These are phyloP conservation scores for Apistogramma diplotaenia DNA, from an alignment of 2,113 vertebrate species.

Conservation along the genomic window DNA sequence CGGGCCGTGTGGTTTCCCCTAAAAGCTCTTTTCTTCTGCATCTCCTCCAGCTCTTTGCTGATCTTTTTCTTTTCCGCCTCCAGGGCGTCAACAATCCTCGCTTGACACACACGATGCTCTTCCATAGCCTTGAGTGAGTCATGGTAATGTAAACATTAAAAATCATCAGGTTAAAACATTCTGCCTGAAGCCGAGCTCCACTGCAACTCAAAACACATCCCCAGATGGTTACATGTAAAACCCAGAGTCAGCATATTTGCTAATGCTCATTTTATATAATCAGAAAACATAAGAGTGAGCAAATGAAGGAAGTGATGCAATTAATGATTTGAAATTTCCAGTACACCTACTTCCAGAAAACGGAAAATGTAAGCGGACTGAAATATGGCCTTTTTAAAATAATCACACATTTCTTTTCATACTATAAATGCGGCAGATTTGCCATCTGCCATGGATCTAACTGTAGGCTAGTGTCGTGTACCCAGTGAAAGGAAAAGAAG, in stretches of 20 bases:
- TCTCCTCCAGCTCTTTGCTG: constrained; percentile 80
- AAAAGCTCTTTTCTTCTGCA: constrained; percentile 78
- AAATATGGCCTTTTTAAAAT: neutral
- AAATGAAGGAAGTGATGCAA: neutral
- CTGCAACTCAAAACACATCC: neutral
- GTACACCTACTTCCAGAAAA: neutral
- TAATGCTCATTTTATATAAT: neutral
- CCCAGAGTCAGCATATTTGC: constrained; percentile 3
- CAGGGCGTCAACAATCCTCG: constrained; percentile 88
- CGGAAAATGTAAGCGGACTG: neutral
- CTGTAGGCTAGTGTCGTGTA: neutral
- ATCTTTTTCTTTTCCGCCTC: constrained; percentile 93
- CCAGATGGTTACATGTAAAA: constrained; percentile 22
- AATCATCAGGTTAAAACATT: constrained; percentile 15
- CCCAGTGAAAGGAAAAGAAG: neutral
- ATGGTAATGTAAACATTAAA: constrained; percentile 35
- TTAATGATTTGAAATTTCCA: neutral
- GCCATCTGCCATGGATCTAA: neutral
- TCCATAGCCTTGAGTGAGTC: constrained; percentile 82
- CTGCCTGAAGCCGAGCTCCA: neutral
- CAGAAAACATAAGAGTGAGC: neutral
- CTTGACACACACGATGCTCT: constrained; percentile 85
- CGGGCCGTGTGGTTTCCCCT: constrained; percentile 53
- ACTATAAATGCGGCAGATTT: neutral
- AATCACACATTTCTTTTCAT: neutral